Percentiles rank a stretch among this genome's conserved stretches.
Conservation (phyloP, 2,113 vertebrate genomes). For the Megaceryle torquata region DNA sequence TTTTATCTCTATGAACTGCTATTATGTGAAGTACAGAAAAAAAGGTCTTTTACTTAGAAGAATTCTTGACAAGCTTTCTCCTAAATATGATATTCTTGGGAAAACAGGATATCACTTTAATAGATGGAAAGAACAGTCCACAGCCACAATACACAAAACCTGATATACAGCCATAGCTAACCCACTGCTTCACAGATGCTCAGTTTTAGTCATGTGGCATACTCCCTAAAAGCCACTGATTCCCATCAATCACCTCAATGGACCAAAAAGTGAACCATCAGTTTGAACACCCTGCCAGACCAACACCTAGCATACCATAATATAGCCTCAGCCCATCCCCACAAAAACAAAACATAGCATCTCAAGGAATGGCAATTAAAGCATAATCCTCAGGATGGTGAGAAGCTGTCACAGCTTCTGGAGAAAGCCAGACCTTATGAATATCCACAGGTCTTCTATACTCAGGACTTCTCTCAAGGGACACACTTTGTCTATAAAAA, state of each 20-base stretch:
- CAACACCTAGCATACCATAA: not conserved
- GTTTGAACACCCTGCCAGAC: not conserved
- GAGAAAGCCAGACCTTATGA: not conserved
- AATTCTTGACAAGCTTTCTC: constrained; percentile 46
- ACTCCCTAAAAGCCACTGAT: not conserved
- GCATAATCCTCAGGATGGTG: not conserved
- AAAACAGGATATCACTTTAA: constrained; percentile 66
- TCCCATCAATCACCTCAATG: not conserved
- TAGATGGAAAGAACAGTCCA: constrained; percentile 51
- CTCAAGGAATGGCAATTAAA: not conserved
- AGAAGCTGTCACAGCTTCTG: not conserved
- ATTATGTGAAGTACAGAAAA: constrained; percentile 30
- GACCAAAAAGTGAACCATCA: not conserved
- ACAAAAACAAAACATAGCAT: not conserved
- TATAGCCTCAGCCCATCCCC: not conserved
- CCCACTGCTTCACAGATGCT: not conserved
- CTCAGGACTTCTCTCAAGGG: not conserved
- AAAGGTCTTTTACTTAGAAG: constrained; percentile 13
- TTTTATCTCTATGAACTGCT: constrained; percentile 51
- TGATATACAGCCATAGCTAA: constrained; percentile 39
- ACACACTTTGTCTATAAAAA: not conserved
- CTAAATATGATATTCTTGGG: constrained; percentile 64
- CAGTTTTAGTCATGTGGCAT: not conserved
- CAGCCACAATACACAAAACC: constrained; percentile 54
- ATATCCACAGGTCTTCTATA: not conserved